phyloP scores from a whole-genome alignment of 2,888 invertebrate species.

The Pseudeuparius sepicola region DNA sequence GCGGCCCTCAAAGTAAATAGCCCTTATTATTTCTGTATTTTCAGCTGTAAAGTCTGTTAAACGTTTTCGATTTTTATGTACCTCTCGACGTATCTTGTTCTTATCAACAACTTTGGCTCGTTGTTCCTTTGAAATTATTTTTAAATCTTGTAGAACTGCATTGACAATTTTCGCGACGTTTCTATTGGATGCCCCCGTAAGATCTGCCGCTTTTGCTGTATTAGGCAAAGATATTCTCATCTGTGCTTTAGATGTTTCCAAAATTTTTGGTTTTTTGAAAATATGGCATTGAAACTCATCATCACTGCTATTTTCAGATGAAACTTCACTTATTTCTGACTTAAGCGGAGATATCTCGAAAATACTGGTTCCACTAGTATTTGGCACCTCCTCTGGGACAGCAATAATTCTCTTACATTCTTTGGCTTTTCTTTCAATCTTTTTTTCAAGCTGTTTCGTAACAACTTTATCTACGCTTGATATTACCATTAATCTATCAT shows the following conservation, averaged over 20 bases:
- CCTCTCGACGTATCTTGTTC: slow-evolving; percentile 8
- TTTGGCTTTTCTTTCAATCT: slow-evolving; percentile 5
- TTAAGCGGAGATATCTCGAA: no score
- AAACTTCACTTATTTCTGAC: no score
- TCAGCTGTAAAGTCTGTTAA: slow-evolving; percentile 3
- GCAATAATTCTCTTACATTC: no score
- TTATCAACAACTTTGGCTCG: slow-evolving; percentile 11
- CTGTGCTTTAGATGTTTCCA: no score
- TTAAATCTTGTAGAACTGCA: slow-evolving; percentile 13
- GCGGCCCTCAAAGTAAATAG: slow-evolving; percentile 12
- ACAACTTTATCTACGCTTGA: slow-evolving; percentile 7
- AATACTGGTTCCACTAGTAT: no score
- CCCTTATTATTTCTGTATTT: slow-evolving; percentile 4
- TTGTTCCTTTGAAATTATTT: no score
- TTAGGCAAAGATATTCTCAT: background rate
- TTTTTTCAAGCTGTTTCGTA: slow-evolving; percentile 8
- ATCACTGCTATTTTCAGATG: no score
- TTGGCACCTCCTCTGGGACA: no score
- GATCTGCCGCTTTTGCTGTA: slow-evolving; percentile 3
- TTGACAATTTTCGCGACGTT: slow-evolving; percentile 10
- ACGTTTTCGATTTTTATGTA: slow-evolving; percentile 4
- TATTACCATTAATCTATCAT: slow-evolving; percentile 7
- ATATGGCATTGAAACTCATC: no score
- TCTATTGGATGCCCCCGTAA: slow-evolving; percentile 10
- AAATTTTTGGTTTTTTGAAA: no score